These are phyloP conservation scores for Accipiter virgatus DNA, from an alignment of 2,113 vertebrate genomes.

Conservation along the genomic window DNA sequence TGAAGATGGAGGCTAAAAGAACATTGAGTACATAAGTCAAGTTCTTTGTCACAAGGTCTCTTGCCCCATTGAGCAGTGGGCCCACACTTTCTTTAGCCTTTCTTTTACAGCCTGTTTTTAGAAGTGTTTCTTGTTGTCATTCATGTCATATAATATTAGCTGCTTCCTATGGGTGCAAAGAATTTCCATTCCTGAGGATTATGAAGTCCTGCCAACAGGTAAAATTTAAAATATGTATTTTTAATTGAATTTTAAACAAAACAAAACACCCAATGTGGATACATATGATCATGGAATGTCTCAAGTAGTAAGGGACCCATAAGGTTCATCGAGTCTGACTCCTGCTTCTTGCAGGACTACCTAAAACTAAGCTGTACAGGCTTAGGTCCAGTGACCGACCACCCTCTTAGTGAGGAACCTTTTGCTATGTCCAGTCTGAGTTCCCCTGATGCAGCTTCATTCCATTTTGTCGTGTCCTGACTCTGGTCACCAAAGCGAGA, in stretches of 20 bases:
- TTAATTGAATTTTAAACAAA: background rate
- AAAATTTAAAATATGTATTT: background rate
- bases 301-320: background rate
- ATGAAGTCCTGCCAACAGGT: background rate
- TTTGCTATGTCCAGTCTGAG: background rate
- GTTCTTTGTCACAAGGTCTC: background rate
- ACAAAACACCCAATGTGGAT: background rate
- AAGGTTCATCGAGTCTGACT: background rate
- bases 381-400: background rate
- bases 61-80: background rate
- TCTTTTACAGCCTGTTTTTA: background rate
- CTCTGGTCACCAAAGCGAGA: background rate
- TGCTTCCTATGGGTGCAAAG: background rate
- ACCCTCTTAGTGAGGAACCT: background rate
- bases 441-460: background rate
- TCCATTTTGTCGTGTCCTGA: accelerated
- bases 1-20: background rate
- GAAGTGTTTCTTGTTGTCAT: background rate
- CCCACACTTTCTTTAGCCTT: background rate
- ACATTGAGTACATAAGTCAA: background rate
- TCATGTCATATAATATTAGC: background rate
- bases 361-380: background rate
- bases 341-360: background rate
- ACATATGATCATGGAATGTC: background rate
- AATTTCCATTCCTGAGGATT: background rate